Percentiles rank a stretch among this genome's conserved stretches.
Conservation (phyloP, 2,797 vertebrate species). For the Gadopsis bispinosus region DNA sequence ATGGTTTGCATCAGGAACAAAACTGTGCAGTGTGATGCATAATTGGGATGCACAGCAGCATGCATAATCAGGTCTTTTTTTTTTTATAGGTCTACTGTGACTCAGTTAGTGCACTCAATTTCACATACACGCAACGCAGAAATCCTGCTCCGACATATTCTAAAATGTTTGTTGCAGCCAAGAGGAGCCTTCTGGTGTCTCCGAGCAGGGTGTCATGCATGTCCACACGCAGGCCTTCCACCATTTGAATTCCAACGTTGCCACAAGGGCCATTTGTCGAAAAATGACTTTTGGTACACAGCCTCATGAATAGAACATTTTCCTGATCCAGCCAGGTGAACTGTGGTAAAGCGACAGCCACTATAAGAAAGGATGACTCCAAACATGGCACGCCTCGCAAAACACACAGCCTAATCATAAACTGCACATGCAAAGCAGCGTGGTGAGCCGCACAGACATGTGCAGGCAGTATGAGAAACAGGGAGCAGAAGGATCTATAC, state of each 20-base stretch:
- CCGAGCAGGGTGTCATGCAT: slow-evolving; percentile 62
- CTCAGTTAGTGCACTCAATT: slow-evolving; percentile 72
- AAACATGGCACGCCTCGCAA: slow-evolving; percentile 48
- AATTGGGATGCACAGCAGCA: slow-evolving; percentile 55
- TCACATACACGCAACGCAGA: slow-evolving; percentile 72
- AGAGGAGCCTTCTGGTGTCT: slow-evolving; percentile 62
- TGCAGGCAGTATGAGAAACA: slow-evolving; percentile 14
- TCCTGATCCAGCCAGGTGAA: slow-evolving; percentile 70
- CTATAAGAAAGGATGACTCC: slow-evolving; percentile 58
- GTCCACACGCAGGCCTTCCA: slow-evolving; percentile 60
- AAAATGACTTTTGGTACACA: slow-evolving; percentile 59
- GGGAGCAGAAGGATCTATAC: slow-evolving; percentile 13
- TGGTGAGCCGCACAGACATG: slow-evolving; percentile 11
- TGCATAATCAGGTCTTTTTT: slow-evolving; percentile 55
- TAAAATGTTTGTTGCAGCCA: slow-evolving; percentile 72
- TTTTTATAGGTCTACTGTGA: slow-evolving; percentile 53
- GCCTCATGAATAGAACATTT: slow-evolving; percentile 81
- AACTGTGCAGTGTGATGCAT: slow-evolving; percentile 61
- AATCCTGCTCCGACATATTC: slow-evolving; percentile 66
- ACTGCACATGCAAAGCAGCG: slow-evolving; percentile 44
- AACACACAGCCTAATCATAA: slow-evolving; percentile 49
- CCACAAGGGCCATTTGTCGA: slow-evolving; percentile 71
- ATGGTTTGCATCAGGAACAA: slow-evolving; percentile 47
- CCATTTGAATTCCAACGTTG: slow-evolving; percentile 70
- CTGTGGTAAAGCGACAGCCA: slow-evolving; percentile 62